Base-by-base conservation (phyloP, 2,113 vertebrate genomes). In the Acanthisitta chloris region DNA sequence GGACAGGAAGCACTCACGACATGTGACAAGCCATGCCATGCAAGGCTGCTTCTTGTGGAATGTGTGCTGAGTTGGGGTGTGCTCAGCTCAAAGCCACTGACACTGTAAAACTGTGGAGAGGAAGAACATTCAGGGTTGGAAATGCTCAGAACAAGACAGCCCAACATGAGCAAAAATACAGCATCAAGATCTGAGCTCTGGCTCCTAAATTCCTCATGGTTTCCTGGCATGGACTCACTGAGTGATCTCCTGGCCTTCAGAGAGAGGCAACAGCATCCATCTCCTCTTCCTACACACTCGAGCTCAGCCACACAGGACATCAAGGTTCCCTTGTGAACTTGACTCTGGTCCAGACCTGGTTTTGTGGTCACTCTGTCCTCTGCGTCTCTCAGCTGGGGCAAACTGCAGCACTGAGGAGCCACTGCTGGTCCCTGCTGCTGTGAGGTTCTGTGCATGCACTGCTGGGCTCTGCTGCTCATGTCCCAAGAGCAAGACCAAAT, bases 1-100 rank as follows among this genome's bases (percentile, higher is more conserved):
- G 4, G 24, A 29, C 18, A 34, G 0, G 2, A 2, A 5, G 24
- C 17, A 83, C 13, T 29, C 2, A 2, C 1, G 4, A 23, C 4
- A 48, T 0, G 1, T 23, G 34, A 86, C 48, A 82, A 17, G n/a
- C 13, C 23, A 54, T 1, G 2, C 19, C 4, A 3, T 14, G 38
- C 16, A 31, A 28, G 9, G 19, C 25, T 92, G 67, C 26, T 58
- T 29, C 17, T 25, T 0, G 2, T 15, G 14, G 38, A 78, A 52
- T 1, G 6, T 1, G 6, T 12, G 40, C 8, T 42, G 34, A 38
- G 6, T 17, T 72, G 25, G 45, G 36, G 17, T 34, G 20, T 66
- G 26, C 45, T 90, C 79, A 52, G 48, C 38, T 61, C 18, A 42
- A 38, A 73, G 36, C 8, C 3, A 3, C 31, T 40, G 51, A 48